Conservation (phyloP, 92 coral and sea anemone genomes). For the Nematostella vectensis region DNA sequence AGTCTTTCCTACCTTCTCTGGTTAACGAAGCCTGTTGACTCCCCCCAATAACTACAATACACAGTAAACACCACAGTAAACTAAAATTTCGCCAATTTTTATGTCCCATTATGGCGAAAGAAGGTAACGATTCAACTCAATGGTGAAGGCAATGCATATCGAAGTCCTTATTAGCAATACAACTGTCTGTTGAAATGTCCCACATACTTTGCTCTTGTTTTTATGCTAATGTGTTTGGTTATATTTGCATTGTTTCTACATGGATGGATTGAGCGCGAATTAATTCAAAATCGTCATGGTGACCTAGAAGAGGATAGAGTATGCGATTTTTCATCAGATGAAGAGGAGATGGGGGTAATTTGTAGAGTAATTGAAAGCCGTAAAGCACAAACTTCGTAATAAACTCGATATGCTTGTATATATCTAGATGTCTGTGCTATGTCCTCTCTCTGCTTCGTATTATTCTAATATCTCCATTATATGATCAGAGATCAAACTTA, state of each 20-base stretch:
- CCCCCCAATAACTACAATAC: slow-evolving; percentile 4
- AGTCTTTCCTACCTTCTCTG: slow-evolving; percentile 10
- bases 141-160: too few relatives aligned
- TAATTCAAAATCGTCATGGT: slow-evolving; percentile 15
- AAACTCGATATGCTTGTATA: too few relatives aligned
- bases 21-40: slow-evolving; percentile 10
- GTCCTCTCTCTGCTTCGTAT: too few relatives aligned
- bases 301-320: slow-evolving; percentile 2
- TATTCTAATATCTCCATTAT: too few relatives aligned
- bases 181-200: slow-evolving; percentile 7
- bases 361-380: too few relatives aligned
- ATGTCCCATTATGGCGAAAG: background rate
- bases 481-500: too few relatives aligned
- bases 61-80: slow-evolving; percentile 23
- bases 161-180: too few relatives aligned
- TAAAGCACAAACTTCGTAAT: too few relatives aligned
- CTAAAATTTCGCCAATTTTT: background rate
- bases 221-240: slow-evolving; percentile 21
- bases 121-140: too few relatives aligned
- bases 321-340: background rate
- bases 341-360: too few relatives aligned
- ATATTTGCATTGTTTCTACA: slow-evolving; percentile 32
- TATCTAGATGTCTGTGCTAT: too few relatives aligned
- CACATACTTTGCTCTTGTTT: slow-evolving; percentile 15
- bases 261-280: slow-evolving; percentile 8